Base-by-base conservation (phyloP, 2,797 vertebrate genomes). In the Bryconaethiops microstoma region DNA sequence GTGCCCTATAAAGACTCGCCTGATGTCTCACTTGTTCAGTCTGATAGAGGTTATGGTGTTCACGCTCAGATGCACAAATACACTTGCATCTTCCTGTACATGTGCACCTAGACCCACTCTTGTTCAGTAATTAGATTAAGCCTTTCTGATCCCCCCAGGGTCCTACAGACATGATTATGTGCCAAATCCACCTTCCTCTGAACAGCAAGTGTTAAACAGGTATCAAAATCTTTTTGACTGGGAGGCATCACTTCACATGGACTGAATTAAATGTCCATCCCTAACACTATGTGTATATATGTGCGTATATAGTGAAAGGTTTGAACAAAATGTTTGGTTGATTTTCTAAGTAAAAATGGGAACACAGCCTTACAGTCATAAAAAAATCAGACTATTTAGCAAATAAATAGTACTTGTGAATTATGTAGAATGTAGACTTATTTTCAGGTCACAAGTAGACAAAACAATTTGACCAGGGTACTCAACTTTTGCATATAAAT, bases 81-180 rank as follows among this genome's bases (percentile, higher is more conserved):
- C 59, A 21, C 60, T 7, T 50, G 23, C 29, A 29, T 17, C 52
- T n/a, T 55, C 17, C 54, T 55, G 54, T n/a, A 9, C 50, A 50
- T 40, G 39, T 29, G 40, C 55, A 57, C 40, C 13, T n/a, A 64
- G 59, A 40, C 23, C 23, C 78, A 74, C 9, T 21, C 54, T 55
- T 29, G 19, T 29, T 60, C 16, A 42, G 82, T 76, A 83, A 80
- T 83, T 80, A 84, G 76, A 81, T 84, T 69, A 69, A 74, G 78
- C 19, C 60, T 68, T 71, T 77, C 50, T 69, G 79, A 64, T 64
- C 74, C 59, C 63, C 42, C 25, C 6, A 25, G 64, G n/a, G 57
- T 81, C 7, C 45, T 62, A 62, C 52, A 80, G 52, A 69, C 52
- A 21, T 42, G 74, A 81, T 83, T 84, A 73, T 62, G 39, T 29